Conservation (phyloP, 2,113 vertebrate genomes). For the Triplophysa rosa region DNA sequence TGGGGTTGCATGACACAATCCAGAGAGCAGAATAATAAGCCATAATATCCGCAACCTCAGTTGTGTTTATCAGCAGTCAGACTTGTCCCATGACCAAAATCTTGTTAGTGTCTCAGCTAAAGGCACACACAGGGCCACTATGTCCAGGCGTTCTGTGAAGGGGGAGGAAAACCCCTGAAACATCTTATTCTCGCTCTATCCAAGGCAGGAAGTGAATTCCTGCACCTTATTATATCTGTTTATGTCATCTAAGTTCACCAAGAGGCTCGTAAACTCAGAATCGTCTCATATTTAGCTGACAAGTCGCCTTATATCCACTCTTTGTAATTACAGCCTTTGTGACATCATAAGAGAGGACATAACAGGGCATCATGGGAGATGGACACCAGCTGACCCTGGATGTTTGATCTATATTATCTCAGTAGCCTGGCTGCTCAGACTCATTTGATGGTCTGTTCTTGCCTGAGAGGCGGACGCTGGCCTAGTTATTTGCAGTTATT, state of each 20-base stretch:
- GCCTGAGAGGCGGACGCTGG: neutral
- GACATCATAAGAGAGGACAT: slow-evolving; percentile 24
- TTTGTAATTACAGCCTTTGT: slow-evolving; percentile 12
- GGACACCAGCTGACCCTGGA: neutral
- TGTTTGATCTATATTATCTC: slow-evolving; percentile 1
- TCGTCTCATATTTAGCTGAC: neutral
- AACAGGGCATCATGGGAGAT: slow-evolving; percentile 18
- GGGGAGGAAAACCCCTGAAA: slow-evolving; percentile 14
- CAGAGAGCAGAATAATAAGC: neutral
- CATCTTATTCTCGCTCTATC: neutral
- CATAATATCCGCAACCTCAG: neutral
- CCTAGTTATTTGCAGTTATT: slow-evolving; percentile 31
- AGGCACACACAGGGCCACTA: neutral
- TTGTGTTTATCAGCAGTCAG: slow-evolving; percentile 44
- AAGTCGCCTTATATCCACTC: slow-evolving; percentile 1
- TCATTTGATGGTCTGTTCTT: slow-evolving; percentile 14
- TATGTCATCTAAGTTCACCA: slow-evolving; percentile 27
- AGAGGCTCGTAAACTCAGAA: slow-evolving; percentile 4
- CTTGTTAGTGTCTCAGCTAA: slow-evolving; percentile 15
- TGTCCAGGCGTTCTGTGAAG: neutral
- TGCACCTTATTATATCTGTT: slow-evolving; percentile 6
- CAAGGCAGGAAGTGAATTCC: slow-evolving; percentile 23
- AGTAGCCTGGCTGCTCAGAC: neutral
- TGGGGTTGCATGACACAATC: too few species aligned
- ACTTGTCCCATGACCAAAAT: slow-evolving; percentile 49